Evolutionary conservation across 2,888 invertebrate genomes (phyloP), one percentile per base, ranked within the genome.

Genomic region (Rhagonycha lutea): DNA sequence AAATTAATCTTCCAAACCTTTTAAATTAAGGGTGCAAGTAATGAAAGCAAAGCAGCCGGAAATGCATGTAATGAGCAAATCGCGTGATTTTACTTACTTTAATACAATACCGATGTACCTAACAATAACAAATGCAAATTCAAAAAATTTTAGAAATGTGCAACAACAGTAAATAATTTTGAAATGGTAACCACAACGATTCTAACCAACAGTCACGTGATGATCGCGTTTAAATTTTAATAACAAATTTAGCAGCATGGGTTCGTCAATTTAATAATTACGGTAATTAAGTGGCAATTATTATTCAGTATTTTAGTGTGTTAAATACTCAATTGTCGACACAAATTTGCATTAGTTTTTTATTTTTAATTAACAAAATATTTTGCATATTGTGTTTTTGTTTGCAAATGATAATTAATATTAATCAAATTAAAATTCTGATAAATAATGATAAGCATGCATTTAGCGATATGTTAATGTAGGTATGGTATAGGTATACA

Each of bases 31-130:
- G 84, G 82, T 81, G 83, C 81, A 83, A 83, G 83, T 83, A 84
- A 83, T 84, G 83, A 81, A 82, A 82, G 82, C 82, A 83, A 82
- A 81, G 80, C 79, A 82, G 72, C 69, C 81, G 85, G 84, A 84
- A 83, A 80, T 83, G 81, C 80, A 82, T 77, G 80, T 83, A 85
- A 85, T 81, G 85, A 83, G 81, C 75, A 79, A 81, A 83, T 86
- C 78, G 85, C 85, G 85, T 85, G 85, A 79, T 80, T 74, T 76
- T 78, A 81, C 80, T 81, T 80, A 78, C 83, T 82, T 84, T 82
- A 81, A 83, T 83, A 82, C 78, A 75, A 77, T 74, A 79, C 78
- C 80, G 60, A 75, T 75, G 74, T 24, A 26, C 24, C 14, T 24
- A 47, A 69, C 24, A 63, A 71, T 73, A 76, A 74, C 71, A 69